phyloP scores from a whole-genome alignment of 2,113 vertebrate species.

The Candoia aspera region DNA sequence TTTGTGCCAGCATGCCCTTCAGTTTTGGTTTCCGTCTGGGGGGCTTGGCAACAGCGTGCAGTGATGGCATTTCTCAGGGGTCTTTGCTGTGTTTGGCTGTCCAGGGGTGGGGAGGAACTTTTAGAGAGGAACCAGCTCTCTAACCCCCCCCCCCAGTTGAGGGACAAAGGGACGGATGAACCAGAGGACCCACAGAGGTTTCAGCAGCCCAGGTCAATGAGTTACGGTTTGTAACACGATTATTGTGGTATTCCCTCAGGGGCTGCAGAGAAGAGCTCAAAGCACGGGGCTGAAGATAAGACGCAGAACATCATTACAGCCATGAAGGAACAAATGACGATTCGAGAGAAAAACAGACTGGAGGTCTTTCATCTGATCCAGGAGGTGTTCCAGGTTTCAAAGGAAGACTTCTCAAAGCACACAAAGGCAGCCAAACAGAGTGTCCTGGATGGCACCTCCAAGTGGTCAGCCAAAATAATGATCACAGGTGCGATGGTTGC shows the following conservation, averaged over 20 bases:
- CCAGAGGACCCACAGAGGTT: neutral
- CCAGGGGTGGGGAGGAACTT: neutral
- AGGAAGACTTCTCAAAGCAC: conserved; percentile 88
- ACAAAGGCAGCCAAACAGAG: conserved; percentile 94
- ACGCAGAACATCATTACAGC: conserved; percentile 97
- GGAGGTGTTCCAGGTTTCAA: conserved; percentile 92
- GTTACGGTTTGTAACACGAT: neutral
- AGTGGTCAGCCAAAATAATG: conserved; percentile 97
- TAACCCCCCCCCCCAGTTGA: neutral
- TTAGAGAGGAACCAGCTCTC: neutral
- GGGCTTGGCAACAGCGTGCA: neutral
- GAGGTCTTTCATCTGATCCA: conserved; percentile 96
- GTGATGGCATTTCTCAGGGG: neutral
- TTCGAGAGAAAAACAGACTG: conserved; percentile 92
- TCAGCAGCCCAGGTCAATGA: neutral
- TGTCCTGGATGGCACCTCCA: conserved; percentile 95
- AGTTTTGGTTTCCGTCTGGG: neutral
- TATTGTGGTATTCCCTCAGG: conserved; percentile 72
- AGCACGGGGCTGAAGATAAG: conserved; percentile 96
- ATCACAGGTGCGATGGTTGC: conserved; percentile 85
- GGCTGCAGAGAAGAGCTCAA: conserved; percentile 98
- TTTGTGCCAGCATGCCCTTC: neutral
- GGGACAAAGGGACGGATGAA: neutral
- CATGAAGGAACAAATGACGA: conserved; percentile 99
- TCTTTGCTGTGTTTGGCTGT: neutral